Conservation (phyloP, 1,140 invertebrate genomes). For the Drosophila kohkoa region DNA sequence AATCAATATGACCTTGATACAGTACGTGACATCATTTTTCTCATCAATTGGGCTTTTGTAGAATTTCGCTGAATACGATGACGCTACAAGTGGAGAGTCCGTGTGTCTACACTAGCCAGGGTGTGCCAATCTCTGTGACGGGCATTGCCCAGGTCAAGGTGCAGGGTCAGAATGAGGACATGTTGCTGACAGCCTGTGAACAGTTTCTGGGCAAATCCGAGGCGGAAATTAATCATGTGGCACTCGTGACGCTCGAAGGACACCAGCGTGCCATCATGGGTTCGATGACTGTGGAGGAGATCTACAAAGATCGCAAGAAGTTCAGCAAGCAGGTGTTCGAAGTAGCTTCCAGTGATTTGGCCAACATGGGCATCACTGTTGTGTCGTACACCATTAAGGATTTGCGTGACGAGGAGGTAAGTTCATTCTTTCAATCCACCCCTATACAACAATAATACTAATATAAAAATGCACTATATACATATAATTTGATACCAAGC, state of each 20-base stretch:
- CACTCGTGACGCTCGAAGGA: slow-evolving; percentile 97
- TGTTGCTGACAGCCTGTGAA: slow-evolving; percentile 98
- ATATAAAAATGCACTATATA: slow-evolving; percentile 34
- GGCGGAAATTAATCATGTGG: slow-evolving; percentile 95
- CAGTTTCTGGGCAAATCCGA: slow-evolving; percentile 98
- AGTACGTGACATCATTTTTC: slow-evolving; percentile 14
- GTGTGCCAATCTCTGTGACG: slow-evolving; percentile 98
- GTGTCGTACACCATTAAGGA: slow-evolving; percentile 99
- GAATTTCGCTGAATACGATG: slow-evolving; percentile 98
- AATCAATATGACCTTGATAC: slow-evolving; percentile 25
- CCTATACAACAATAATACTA: neutral
- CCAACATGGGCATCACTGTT: slow-evolving; percentile 99
- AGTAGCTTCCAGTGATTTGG: slow-evolving; percentile 96
- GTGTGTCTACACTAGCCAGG: slow-evolving; percentile 97
- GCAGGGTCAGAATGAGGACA: slow-evolving; percentile 98
- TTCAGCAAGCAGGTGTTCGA: slow-evolving; percentile 99
- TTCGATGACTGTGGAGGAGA: slow-evolving; percentile 99
- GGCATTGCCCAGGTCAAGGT: slow-evolving; percentile 99
- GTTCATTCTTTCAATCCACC: neutral
- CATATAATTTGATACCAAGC: slow-evolving; percentile 4
- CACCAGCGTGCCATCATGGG: slow-evolving; percentile 99
- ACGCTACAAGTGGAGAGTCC: slow-evolving; percentile 96
- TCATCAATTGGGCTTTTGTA: slow-evolving; percentile 73
- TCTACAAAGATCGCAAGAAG: slow-evolving; percentile 99
- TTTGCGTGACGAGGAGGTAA: slow-evolving; percentile 98